Evolutionary conservation across 1,140 invertebrate genomes (phyloP), one percentile per base, ranked within the genome.

Genomic region (Pogonus chalceus): DNA sequence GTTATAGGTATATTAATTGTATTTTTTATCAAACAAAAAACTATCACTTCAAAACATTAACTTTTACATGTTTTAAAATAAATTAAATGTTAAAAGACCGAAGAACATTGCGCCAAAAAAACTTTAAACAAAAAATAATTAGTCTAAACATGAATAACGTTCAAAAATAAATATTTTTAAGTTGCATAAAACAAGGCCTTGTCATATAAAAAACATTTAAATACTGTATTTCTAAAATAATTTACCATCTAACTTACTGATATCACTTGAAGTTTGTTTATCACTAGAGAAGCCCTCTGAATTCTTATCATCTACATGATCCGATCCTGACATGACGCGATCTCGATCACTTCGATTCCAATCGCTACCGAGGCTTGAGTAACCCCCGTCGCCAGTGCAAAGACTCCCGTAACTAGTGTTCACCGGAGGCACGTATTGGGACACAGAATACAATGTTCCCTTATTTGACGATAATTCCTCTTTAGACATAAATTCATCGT

Each of bases 371-470:
- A 60, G 51, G 12, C 31, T 51, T 22, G 56, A 51, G 55, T 56
- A 64, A 39, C 53, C 54, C 37, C 58, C 58, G 48, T 57, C 39
- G 51, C 60, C 58, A 37, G 51, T 51, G 52, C 62, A 62, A n/a
- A 62, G 49, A 59, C 54, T 64, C n/a, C 62, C 62, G 49, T 62
- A 67, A 56, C 56, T 65, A 10, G 53, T 50, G 54, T 56, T 64
- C 14, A 59, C 59, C 23, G 59, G 52, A 20, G 63, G 62, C 9
- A 68, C 56, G 22, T 64, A 49, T 53, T 68, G 66, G 2, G 66
- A 66, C 21, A 68, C 65, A n/a, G 65, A 66, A 56, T 68, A 68
- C 37, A 66, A 49, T 50, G 57, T 52, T n/a, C 58, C 60, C 51
- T 66, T 59, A 56, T 55, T 60, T 20, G 56, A 51, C 10, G 59